Evolutionary conservation across 2,888 invertebrate species (phyloP).

Genomic region (Lamproptera curius): DNA sequence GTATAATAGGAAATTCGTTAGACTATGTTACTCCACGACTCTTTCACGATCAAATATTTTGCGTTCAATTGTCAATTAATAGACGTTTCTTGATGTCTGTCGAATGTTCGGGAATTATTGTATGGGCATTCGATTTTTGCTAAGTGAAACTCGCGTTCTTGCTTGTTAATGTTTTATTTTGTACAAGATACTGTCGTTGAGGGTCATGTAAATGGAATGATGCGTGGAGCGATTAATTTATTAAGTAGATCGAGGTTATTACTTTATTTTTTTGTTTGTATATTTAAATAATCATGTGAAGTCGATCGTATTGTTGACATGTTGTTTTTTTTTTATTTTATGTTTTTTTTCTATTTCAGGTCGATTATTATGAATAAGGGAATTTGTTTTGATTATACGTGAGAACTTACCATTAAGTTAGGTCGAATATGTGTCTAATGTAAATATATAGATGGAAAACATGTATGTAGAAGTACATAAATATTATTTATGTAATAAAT

Average conservation of each 20-base stretch:
- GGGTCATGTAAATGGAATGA: neutral
- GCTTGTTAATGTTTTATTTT: slow-evolving; percentile 15
- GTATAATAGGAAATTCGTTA: too few species aligned
- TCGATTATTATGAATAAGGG: slow-evolving; percentile 55
- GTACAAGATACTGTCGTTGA: slow-evolving; percentile 1
- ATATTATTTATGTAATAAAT: slow-evolving; percentile 78
- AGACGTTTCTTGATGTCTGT: too few species aligned
- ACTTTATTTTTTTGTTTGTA: slow-evolving; percentile 50
- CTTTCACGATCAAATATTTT: too few species aligned
- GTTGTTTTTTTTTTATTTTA: too few species aligned
- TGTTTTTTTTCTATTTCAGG: slow-evolving; percentile 45
- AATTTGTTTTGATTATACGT: slow-evolving; percentile 55
- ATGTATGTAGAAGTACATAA: slow-evolving; percentile 76
- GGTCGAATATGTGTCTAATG: slow-evolving; percentile 73
- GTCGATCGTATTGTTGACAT: slow-evolving; percentile 48
- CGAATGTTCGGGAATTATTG: too few species aligned
- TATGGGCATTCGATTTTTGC: slow-evolving; percentile 9
- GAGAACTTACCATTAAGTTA: slow-evolving; percentile 55
- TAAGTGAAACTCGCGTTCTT: neutral
- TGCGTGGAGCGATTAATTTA: slow-evolving; percentile 53
- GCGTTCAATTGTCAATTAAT: too few species aligned
- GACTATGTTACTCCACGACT: too few species aligned
- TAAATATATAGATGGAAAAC: slow-evolving; percentile 74
- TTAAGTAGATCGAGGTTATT: slow-evolving; percentile 57
- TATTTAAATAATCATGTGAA: slow-evolving; percentile 48